Conservation (phyloP, 1,140 invertebrate genomes). For the Bicyclus anynana region DNA sequence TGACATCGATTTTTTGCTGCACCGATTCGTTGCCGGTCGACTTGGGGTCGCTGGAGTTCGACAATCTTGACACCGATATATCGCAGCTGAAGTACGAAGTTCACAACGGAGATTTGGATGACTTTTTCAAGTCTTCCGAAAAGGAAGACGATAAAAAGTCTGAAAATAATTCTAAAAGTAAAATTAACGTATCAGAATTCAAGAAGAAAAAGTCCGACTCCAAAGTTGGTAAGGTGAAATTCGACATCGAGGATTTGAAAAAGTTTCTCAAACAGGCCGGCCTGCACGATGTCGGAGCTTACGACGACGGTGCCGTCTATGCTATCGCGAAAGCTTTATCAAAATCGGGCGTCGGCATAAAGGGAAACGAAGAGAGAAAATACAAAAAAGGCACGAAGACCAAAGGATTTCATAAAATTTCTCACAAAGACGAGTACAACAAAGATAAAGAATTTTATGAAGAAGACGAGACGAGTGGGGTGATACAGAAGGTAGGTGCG, state of each 20-base stretch:
- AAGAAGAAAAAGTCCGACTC: slow-evolving; percentile 64
- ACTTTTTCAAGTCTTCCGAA: slow-evolving; percentile 54
- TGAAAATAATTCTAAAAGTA: slow-evolving; percentile 29
- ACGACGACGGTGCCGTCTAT: slow-evolving; percentile 62
- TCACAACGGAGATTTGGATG: slow-evolving; percentile 48
- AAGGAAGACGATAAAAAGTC: slow-evolving; percentile 22
- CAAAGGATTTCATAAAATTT: slow-evolving; percentile 82
- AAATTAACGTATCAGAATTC: slow-evolving; percentile 34
- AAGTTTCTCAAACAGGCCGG: slow-evolving; percentile 62
- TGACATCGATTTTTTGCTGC: slow-evolving; percentile 49
- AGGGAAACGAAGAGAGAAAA: slow-evolving; percentile 63
- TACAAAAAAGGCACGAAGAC: slow-evolving; percentile 84
- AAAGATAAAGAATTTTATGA: slow-evolving; percentile 85
- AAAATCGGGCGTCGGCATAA: slow-evolving; percentile 56
- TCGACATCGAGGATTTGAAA: slow-evolving; percentile 62
- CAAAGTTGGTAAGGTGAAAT: slow-evolving; percentile 66
- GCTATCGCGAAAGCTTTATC: slow-evolving; percentile 48
- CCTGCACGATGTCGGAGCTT: slow-evolving; percentile 49
- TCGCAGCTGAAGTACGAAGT: slow-evolving; percentile 50
- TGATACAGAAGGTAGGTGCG: slow-evolving; percentile 79
- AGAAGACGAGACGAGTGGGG: slow-evolving; percentile 80
- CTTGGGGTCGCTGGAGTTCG: slow-evolving; percentile 34
- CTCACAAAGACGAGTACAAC: slow-evolving; percentile 85
- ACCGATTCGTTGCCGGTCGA: slow-evolving; percentile 43
- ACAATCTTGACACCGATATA: slow-evolving; percentile 49